Evolutionary conservation across 64 coral and sea anemone species (phyloP), one percentile per base, ranked within the genome.

Genomic region (Trachythela sp.): DNA sequence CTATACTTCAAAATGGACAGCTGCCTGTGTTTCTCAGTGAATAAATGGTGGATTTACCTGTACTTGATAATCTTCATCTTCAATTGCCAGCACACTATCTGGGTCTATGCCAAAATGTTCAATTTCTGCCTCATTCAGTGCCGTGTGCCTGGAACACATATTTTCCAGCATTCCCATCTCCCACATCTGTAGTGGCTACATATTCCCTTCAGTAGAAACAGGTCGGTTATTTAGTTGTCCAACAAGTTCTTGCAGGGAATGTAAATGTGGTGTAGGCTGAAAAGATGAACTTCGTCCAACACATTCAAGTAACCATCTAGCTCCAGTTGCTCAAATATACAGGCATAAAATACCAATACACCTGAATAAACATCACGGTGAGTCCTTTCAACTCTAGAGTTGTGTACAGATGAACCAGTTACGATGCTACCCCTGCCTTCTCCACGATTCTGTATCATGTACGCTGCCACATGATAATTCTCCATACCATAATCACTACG

Each of bases 321-420:
- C 91, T 93, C 94, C 92, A 97, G 83, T 88, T 70, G 27, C 41
- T 91, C 85, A 92, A 95, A 95, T 35, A 95, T 88, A 31, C 86
- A 39, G n/a, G 91, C 85, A 85, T 91, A 95, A 71, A 95, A 93
- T 13, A 52, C 77, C 48, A 93, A 49, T 29, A 91, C 83, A 29
- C 88, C 91, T 85, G 89, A 59, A 80, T 90, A 90, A 5, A 91
- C 56, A 85, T 86, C 60, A 31, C 89, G 83, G 59, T 84, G 88
- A 31, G 75, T 17, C 52, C 84, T 75, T 41, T 90, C 67, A 85
- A 93, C 91, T 85, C 86, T 70, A 9, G 59, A 90, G 84, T 93
- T 59, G 27, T 90, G 88, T 8, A 89, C 84, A 30, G 84, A 83
- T 40, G 92, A 93, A 38, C 88, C 92, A 48, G 84, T 93, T 37